Conservation (phyloP, 2,113 vertebrate genomes). For the Lophura nycthemera region DNA sequence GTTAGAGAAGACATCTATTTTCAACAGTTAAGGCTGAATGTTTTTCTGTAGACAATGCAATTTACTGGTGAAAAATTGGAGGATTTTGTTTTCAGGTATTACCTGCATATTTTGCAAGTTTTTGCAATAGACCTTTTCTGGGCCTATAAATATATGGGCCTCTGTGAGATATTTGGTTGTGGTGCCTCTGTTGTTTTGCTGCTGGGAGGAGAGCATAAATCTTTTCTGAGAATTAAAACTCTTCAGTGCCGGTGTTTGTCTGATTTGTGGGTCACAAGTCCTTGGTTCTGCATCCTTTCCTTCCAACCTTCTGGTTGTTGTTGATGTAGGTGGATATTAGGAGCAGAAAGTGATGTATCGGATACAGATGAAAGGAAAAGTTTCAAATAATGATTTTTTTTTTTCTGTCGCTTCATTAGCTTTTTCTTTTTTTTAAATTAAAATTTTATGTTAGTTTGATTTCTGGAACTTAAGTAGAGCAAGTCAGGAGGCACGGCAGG, state of each 20-base stretch:
- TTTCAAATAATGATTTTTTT: neutral
- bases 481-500: neutral
- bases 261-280: neutral
- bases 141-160: neutral
- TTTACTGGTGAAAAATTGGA: neutral
- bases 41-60: neutral
- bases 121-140: neutral
- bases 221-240: neutral
- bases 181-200: neutral
- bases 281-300: neutral
- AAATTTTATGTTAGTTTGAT: constrained; percentile 19
- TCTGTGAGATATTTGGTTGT: neutral
- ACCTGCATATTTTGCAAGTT: neutral
- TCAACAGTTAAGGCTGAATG: neutral
- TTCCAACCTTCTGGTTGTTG: neutral
- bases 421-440: neutral
- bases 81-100: neutral
- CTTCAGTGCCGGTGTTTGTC: rapidly evolving
- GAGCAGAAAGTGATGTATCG: neutral
- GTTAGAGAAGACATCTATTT: neutral
- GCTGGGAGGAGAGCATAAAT: neutral
- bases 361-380: neutral
- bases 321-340: neutral
- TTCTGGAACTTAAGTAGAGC: constrained; percentile 18
- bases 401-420: neutral